These are phyloP conservation scores for Electrophaes corylata DNA, from an alignment of 2,888 invertebrate species.

Conservation along the genomic window DNA sequence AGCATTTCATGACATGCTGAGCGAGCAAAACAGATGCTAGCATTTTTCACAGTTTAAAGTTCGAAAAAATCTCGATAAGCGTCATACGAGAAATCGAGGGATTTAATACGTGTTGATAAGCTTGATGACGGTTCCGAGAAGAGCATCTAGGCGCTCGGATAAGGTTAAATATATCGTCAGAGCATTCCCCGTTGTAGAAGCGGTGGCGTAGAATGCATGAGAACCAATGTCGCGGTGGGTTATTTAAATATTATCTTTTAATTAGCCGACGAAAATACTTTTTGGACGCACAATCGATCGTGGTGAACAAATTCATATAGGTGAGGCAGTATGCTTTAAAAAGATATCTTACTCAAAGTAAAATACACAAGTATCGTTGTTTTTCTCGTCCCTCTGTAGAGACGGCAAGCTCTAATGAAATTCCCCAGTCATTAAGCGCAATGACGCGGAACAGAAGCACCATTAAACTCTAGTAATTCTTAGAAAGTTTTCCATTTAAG, in stretches of 20 bases:
- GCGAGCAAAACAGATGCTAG: too few relatives aligned
- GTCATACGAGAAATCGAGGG: too few relatives aligned
- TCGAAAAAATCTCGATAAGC: too few relatives aligned
- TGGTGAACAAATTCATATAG: not conserved
- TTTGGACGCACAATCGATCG: not conserved
- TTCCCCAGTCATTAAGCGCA: conserved; percentile 67
- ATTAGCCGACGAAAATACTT: not conserved
- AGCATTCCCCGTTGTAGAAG: not conserved
- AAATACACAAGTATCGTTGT: conserved; percentile 15
- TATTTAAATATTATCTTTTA: not conserved
- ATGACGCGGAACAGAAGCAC: conserved; percentile 61
- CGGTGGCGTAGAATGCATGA: not conserved
- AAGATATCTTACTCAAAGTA: not conserved
- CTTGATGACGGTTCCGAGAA: not conserved
- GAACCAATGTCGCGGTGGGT: not conserved
- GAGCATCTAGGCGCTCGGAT: not conserved
- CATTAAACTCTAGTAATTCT: conserved; percentile 42
- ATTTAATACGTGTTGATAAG: too few relatives aligned
- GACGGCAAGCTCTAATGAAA: conserved; percentile 57
- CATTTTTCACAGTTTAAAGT: too few relatives aligned
- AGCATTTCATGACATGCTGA: too few relatives aligned
- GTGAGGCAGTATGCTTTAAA: not conserved
- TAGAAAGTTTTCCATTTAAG: conserved; percentile 36
- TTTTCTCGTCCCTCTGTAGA: conserved; percentile 20
- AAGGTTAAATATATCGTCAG: not conserved